Base-by-base conservation (phyloP, 2,113 vertebrate genomes). In the Epinephelus fuscoguttatus region DNA sequence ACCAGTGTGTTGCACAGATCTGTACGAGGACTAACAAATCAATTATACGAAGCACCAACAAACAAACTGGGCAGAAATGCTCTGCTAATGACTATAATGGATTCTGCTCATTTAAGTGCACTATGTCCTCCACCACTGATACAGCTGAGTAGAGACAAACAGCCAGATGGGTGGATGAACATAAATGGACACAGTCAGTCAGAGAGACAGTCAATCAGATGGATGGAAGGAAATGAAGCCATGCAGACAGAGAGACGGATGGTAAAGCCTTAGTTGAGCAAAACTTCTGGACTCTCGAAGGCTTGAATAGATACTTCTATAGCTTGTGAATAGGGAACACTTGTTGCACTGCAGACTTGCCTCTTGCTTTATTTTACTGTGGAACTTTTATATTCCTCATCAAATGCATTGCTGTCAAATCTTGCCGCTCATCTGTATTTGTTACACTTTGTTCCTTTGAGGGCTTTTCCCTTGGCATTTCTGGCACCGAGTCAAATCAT, bases 1-100 rank as follows among this genome's bases (percentile, higher is more conserved):
- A 45, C 2, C 52, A 64, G 18, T 66, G 21, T 66, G 59, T 19
- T 42, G 45, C 47, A 88, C 21, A 23, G 50, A 57, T 79, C 61
- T 84, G 42, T 66, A n/a, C 17, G 4, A 64, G 13, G 47, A 45
- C 77, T 66, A 57, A 57, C 42, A 79, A 66, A 85, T 81, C 15
- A 81, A 79, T 83, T 75, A 62, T 7, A 37, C 0, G 0, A 12
- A 67, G 53, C 23, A 17, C 25, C 45, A 33, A 75, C 52, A 33
- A 69, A 76, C 30, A 67, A 64, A 71, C 49, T 45, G 52, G 1
- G 7, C 50, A 61, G 33, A 5, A 74, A 61, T 30, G 42, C 40
- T 60, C 59, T 50, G 21, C 42, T 78, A 66, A 83, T 87, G 82
- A 55, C 69, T 52, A 18, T 81, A 88, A 88, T 79, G 80, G 70